Percentiles rank a stretch among this genome's conserved stretches.
Evolutionary conservation across 2,888 invertebrate genomes (phyloP).

Genomic region (Dicyrtoma fusca): DNA sequence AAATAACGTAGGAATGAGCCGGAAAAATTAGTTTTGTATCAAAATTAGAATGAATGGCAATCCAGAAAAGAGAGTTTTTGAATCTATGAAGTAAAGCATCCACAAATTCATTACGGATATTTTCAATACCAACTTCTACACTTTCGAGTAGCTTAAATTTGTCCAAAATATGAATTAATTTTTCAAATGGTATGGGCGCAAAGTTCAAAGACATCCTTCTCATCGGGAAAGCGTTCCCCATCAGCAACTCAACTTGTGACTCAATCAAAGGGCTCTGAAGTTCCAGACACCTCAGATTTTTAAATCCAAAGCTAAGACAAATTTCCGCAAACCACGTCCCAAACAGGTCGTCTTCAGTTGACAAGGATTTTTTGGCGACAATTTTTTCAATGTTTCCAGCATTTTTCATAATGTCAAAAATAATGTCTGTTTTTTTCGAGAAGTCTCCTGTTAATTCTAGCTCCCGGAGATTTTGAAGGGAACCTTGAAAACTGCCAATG

Average conservation of each 20-base stretch:
- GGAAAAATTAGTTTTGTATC: slow-evolving; percentile 33
- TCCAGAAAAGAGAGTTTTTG: slow-evolving; percentile 23
- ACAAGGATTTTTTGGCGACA: slow-evolving; percentile 13
- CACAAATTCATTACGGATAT: slow-evolving; percentile 13
- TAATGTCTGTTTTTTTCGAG: slow-evolving; percentile 36
- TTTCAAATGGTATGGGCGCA: background rate
- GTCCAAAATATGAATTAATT: slow-evolving; percentile 28
- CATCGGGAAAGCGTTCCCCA: slow-evolving; percentile 13
- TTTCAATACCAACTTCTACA: slow-evolving; percentile 36
- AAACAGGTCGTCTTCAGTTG: slow-evolving; percentile 37
- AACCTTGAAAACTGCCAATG: slow-evolving; percentile 17
- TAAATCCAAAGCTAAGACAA: slow-evolving; percentile 30
- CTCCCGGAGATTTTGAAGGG: slow-evolving; percentile 23
- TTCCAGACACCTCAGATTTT: slow-evolving; percentile 31
- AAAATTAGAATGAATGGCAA: slow-evolving; percentile 27
- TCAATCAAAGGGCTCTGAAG: slow-evolving; percentile 35
- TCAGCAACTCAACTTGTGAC: slow-evolving; percentile 30
- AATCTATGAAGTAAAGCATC: slow-evolving; percentile 6
- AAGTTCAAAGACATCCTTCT: slow-evolving; percentile 24
- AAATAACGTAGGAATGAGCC: slow-evolving; percentile 29
- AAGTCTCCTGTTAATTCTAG: slow-evolving; percentile 38
- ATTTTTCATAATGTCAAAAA: slow-evolving; percentile 37
- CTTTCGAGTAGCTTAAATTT: slow-evolving; percentile 28
- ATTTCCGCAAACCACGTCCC: slow-evolving; percentile 43
- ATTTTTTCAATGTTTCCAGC: slow-evolving; percentile 29